phyloP scores from a whole-genome alignment of 2,888 invertebrate species.

The Hemithea aestivaria region DNA sequence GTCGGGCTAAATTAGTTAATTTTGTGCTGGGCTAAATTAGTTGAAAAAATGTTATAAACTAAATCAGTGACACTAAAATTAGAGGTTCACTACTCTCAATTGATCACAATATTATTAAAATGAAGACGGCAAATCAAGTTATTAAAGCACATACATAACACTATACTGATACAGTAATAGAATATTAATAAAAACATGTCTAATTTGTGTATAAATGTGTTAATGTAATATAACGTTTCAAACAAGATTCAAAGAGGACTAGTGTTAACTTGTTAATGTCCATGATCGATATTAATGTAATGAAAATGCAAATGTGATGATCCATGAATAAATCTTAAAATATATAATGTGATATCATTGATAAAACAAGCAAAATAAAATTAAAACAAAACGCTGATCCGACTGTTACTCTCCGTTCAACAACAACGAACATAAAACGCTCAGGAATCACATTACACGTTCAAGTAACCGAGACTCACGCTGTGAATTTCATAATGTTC shows the following conservation, averaged over 20 bases:
- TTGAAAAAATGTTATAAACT: too few relatives aligned
- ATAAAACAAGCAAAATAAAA: conserved; percentile 17
- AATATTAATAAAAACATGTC: conserved; percentile 7
- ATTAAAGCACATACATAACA: too few relatives aligned
- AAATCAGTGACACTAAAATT: too few relatives aligned
- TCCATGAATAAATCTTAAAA: conserved; percentile 33
- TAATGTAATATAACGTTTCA: conserved; percentile 27
- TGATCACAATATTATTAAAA: too few relatives aligned
- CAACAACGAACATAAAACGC: conserved; percentile 6
- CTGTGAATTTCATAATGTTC: conserved; percentile 29
- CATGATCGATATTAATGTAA: conserved; percentile 37
- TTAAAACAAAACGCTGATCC: conserved; percentile 19
- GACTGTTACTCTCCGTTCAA: conserved; percentile 16
- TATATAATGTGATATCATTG: conserved; percentile 11
- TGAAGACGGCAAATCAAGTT: too few relatives aligned
- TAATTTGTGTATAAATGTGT: conserved; percentile 3
- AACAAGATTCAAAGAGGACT: conserved; percentile 29
- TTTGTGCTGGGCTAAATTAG: too few relatives aligned
- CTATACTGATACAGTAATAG: neutral
- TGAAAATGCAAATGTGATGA: conserved; percentile 42
- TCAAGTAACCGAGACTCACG: conserved; percentile 3
- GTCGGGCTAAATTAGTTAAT: too few relatives aligned
- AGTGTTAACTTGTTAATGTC: conserved; percentile 31
- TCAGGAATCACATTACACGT: conserved; percentile 1
- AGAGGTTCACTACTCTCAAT: too few relatives aligned